A percentile compares a stretch with the other conserved stretches of the same genome.
Evolutionary conservation across 30 jellyfish, hydroid and myxozoan genomes (phyloP).

Genomic region (Pseudorhiza aurosa): DNA sequence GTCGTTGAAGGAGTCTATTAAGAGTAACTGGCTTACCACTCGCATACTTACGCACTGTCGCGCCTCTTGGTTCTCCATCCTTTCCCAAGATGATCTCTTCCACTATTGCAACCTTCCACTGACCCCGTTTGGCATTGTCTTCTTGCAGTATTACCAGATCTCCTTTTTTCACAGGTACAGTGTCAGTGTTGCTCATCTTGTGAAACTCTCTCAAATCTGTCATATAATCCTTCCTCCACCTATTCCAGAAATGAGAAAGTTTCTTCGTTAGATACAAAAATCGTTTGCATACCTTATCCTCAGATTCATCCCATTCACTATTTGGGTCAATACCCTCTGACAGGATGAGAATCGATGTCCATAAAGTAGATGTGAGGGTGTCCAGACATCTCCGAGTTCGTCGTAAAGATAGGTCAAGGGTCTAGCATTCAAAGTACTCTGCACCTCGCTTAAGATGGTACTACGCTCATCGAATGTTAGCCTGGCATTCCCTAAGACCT

Average conservation of each 20-base stretch:
- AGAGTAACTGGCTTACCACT: slow-evolving; percentile 3
- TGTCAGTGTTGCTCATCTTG: neutral
- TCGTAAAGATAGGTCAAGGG: slow-evolving; percentile 33
- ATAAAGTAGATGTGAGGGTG: slow-evolving; percentile 53
- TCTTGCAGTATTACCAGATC: slow-evolving; percentile 36
- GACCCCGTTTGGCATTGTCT: slow-evolving; percentile 29
- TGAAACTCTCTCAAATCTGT: slow-evolving; percentile 44
- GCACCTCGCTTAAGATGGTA: slow-evolving; percentile 36
- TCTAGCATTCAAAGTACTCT: slow-evolving; percentile 20
- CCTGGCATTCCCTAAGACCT: slow-evolving; percentile 46
- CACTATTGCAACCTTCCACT: slow-evolving; percentile 32
- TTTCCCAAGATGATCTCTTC: slow-evolving; percentile 11
- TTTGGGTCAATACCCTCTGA: slow-evolving; percentile 12
- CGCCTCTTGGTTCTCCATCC: slow-evolving; percentile 44
- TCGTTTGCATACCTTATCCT: neutral
- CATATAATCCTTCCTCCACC: slow-evolving; percentile 53
- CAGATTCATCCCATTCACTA: neutral
- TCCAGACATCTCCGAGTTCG: slow-evolving; percentile 19
- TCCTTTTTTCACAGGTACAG: neutral
- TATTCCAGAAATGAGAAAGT: slow-evolving; percentile 36
- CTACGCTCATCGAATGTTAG: slow-evolving; percentile 32
- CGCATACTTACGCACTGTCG: slow-evolving; percentile 12
- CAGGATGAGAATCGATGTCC: slow-evolving; percentile 25
- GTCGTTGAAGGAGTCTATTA: slow-evolving; percentile 5
- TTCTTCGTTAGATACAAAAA: slow-evolving; percentile 20